Percentiles rank a stretch among this genome's conserved stretches.
phyloP scores from a whole-genome alignment of 1,140 invertebrate genomes.

The Aricia agestis region DNA sequence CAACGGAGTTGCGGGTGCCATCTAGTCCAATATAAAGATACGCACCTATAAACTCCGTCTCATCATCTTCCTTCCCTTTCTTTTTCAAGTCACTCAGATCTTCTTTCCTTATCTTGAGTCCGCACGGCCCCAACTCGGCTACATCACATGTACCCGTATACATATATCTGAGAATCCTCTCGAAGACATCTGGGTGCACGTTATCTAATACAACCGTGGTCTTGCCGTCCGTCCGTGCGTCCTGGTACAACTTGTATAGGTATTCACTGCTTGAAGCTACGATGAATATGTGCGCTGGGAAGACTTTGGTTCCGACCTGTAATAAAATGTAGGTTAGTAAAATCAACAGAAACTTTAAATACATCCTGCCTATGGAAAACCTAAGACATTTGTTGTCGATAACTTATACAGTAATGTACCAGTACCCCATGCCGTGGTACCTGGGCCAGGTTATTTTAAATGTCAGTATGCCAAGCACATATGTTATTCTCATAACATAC shows the following conservation, averaged over 20 bases:
- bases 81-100: conserved; percentile 41
- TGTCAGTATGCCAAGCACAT: too few species aligned
- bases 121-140: conserved; percentile 71
- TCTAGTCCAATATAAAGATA: too few species aligned
- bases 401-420: too few species aligned
- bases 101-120: conserved; percentile 60
- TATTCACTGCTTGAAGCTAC: conserved; percentile 78
- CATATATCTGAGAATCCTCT: conserved; percentile 80
- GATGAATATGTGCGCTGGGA: conserved; percentile 83
- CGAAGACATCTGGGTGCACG: conserved; percentile 79
- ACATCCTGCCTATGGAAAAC: too few species aligned
- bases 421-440: too few species aligned
- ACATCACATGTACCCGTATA: conserved; percentile 83
- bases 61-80: conserved; percentile 44
- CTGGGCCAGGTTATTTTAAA: too few species aligned
- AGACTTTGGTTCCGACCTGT: conserved; percentile 73
- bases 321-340: too few species aligned
- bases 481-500: too few species aligned
- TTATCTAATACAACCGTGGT: conserved; percentile 67
- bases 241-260: conserved; percentile 62
- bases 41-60: conserved; percentile 42
- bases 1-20: too few species aligned
- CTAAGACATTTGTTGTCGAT: too few species aligned
- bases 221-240: conserved; percentile 38
- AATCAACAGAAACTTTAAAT: too few species aligned